Base-by-base conservation (phyloP, 2,888 invertebrate genomes). In the Eilema caniola region DNA sequence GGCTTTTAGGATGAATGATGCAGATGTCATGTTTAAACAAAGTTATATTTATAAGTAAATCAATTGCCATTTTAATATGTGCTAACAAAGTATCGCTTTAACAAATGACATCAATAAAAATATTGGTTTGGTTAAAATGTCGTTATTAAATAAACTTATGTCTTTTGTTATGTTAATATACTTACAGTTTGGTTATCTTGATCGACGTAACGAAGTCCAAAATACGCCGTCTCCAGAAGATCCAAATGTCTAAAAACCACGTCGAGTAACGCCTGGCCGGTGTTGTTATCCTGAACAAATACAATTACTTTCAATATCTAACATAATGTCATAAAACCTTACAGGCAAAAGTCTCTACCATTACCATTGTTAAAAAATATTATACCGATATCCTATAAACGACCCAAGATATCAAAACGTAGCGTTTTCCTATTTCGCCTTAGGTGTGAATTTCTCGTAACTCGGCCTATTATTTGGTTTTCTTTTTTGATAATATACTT, bases 171-270 rank as follows among this genome's bases (percentile, higher is more conserved):
- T 3, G 20, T 20, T 62, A 8, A 37, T 3, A 70, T 68, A 90
- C 97, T 97, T 96, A 99, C 99, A 95, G 99, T 98, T 96, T 99
- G 99, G 90, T 98, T 98, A 85, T 98, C 98, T 86, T 97, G 97
- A 92, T 99, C 99, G 74, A 99, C 96, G 91, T 98, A 99, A 78
- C 99, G 97, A 65, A 99, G 96, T 67, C 99, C 99, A 92, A 99
- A 99, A 94, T 99, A 99, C 77, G 99, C 98, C 67, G 99, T 99
- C 95, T 99, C 99, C 89, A 99, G 95, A 72, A 99, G 96, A 95
- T 99, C 99, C 84, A 99, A 96, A 91, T 99, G 98, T 83, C 98
- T 97, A 93, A 98, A 99, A 66, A 99, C 98, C 81, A 98, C 97
- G 91, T 99, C 99, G 88, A 99, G 94, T 81, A 99, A 94, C 80